phyloP scores from a whole-genome alignment of 2,113 vertebrate species.

The Colistium nudipinnis region DNA sequence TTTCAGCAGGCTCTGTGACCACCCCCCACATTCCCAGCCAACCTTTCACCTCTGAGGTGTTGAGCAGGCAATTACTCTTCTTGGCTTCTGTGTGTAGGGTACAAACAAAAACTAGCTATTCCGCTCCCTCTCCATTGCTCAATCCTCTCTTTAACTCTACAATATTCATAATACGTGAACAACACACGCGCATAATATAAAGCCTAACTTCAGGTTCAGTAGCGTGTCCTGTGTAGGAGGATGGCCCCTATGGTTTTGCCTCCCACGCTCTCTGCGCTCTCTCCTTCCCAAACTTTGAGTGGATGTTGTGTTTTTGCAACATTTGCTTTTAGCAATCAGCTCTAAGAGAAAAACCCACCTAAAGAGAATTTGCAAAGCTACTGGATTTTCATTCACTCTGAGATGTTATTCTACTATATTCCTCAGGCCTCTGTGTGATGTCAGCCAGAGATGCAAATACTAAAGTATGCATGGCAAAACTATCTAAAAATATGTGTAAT shows the following conservation, averaged over 20 bases:
- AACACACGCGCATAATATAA: constrained; percentile 45
- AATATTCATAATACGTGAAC: constrained; percentile 25
- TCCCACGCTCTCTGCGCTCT: constrained; percentile 14
- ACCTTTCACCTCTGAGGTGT: constrained; percentile 79
- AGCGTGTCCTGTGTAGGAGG: constrained; percentile 34
- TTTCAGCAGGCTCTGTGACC: constrained; percentile 74
- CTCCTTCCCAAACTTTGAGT: constrained; percentile 6
- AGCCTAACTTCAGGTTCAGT: constrained; percentile 42
- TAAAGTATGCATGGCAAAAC: not conserved
- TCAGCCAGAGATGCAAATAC: constrained; percentile 7
- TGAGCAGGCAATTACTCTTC: constrained; percentile 81
- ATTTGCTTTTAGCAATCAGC: too few species aligned
- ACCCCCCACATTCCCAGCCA: constrained; percentile 63
- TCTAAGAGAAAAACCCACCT: not conserved
- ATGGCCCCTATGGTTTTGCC: constrained; percentile 22
- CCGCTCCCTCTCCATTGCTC: constrained; percentile 27
- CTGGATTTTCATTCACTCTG: not conserved
- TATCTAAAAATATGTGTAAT: constrained; percentile 4
- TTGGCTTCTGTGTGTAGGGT: constrained; percentile 75
- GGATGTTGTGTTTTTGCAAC: not conserved
- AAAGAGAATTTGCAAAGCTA: not conserved
- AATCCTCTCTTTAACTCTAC: constrained; percentile 19
- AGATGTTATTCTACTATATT: not conserved
- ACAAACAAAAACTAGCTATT: constrained; percentile 62
- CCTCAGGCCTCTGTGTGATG: constrained; percentile 9